Base-by-base conservation (phyloP, 2,888 invertebrate species). In the Hartigia nigra region DNA sequence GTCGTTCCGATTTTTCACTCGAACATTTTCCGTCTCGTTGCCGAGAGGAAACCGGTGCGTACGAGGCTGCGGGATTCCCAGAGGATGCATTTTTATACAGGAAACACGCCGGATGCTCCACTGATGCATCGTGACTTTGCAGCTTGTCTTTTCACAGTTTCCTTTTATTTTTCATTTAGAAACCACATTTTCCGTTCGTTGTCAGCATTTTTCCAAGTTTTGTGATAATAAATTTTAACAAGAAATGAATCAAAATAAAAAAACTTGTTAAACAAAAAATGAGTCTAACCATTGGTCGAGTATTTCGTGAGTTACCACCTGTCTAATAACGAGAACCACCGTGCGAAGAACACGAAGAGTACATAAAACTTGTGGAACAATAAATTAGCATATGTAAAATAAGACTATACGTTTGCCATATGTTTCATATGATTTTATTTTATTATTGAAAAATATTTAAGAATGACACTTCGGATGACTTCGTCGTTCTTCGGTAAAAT, bases 61-160 rank as follows among this genome's bases (percentile, higher is more conserved):
- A 23, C 39, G 39, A 9, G 39, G 23, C 39, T 23, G 34, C 34
- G 39, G 39, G 77, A 75, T 77, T 75, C 69, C 74, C n/a, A 31
- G 74, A 74, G 74, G 77, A 75, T 69, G 12, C 31, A n/a, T 36
- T 70, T 55, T 55, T n/a, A 70, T 74, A 70, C 74, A 69, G 77
- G 77, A 75, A 74, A 74, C 75, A 77, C 69, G 69, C 74, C 77
- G 77, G 77, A 77, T 77, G 77, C 37, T 36, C 69, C 74, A 55
- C 77, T 74, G 77, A 77, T 77, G 75, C 77, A 77, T 23, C 69
- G 31, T 69, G 77, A 74, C 36, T 70, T 70, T 32, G 69, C 77
- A 55, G 39, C 39, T 55, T 55, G 9, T 55, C 39, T 9, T 39
- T 55, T 55, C 39, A 23, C 14, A 55, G 39, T 55, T 55, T 9